Conservation (phyloP, 2,113 vertebrate species). For the Leptobrachium leishanense region DNA sequence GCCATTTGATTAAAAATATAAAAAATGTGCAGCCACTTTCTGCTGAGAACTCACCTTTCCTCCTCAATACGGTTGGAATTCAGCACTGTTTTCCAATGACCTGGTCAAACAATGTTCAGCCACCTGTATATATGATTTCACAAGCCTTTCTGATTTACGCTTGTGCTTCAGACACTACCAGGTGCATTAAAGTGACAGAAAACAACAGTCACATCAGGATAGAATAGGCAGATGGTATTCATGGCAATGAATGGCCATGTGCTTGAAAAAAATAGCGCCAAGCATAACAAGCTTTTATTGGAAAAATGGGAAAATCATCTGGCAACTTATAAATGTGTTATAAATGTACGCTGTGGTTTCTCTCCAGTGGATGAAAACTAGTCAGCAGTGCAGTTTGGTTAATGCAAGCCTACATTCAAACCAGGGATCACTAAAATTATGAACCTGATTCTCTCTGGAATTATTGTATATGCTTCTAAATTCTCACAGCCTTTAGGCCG, state of each 20-base stretch:
- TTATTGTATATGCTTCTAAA: no score
- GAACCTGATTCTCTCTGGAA: no score
- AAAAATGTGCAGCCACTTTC: no score
- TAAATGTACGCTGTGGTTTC: background rate
- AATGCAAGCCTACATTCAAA: no score
- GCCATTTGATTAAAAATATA: background rate
- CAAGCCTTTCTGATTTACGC: background rate
- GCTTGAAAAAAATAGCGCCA: background rate
- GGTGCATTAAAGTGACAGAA: background rate
- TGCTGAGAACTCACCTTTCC: background rate
- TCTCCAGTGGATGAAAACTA: no score
- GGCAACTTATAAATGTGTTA: background rate
- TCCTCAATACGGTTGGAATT: background rate
- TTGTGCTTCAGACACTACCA: background rate
- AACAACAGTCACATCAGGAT: background rate
- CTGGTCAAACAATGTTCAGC: background rate
- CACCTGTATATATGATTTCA: background rate
- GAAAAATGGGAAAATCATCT: background rate
- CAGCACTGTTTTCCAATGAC: background rate
- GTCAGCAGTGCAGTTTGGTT: no score
- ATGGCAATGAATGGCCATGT: background rate
- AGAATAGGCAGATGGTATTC: background rate
- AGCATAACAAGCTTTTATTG: background rate
- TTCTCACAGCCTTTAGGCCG: no score
- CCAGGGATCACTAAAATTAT: no score